Evolutionary conservation across 1,140 invertebrate species (phyloP).

Genomic region (Zaprionus camerounensis): DNA sequence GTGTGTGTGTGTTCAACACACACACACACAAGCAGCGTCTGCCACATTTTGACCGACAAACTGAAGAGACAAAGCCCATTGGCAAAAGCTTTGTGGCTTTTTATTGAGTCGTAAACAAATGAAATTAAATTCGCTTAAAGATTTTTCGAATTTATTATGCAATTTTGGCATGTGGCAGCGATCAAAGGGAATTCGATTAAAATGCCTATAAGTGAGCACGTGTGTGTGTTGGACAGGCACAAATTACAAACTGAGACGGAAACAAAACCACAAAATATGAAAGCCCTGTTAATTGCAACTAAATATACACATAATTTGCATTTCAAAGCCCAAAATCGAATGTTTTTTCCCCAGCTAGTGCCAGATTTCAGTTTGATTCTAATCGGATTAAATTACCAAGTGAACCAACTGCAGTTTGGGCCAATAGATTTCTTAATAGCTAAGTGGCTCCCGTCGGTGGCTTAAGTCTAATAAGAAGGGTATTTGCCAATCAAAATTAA

Average conservation of each 20-base stretch:
- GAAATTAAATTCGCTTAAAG: slow-evolving; percentile 72
- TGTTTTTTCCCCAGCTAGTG: not conserved
- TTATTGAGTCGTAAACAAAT: slow-evolving; percentile 76
- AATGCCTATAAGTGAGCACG: not conserved
- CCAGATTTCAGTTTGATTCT: not conserved
- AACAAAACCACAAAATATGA: slow-evolving; percentile 51
- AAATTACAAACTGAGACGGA: slow-evolving; percentile 1
- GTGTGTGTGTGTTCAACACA: slow-evolving; percentile 19
- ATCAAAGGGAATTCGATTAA: slow-evolving; percentile 38
- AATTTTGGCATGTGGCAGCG: slow-evolving; percentile 39
- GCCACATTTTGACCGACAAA: slow-evolving; percentile 23
- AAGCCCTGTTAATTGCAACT: slow-evolving; percentile 31
- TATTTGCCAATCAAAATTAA: not conserved
- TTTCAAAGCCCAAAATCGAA: not conserved
- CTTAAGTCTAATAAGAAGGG: not conserved
- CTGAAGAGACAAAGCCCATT: slow-evolving; percentile 61
- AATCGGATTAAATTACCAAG: not conserved
- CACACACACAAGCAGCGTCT: not conserved
- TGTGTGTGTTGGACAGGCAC: slow-evolving; percentile 9
- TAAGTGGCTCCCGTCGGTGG: not conserved
- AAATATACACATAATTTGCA: slow-evolving; percentile 1
- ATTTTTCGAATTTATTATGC: slow-evolving; percentile 70
- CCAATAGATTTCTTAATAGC: not conserved
- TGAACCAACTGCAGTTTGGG: not conserved
- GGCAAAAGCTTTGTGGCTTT: slow-evolving; percentile 76